Base-by-base conservation (phyloP, 2,797 vertebrate genomes). In the Parauchenoglanis punctatus region DNA sequence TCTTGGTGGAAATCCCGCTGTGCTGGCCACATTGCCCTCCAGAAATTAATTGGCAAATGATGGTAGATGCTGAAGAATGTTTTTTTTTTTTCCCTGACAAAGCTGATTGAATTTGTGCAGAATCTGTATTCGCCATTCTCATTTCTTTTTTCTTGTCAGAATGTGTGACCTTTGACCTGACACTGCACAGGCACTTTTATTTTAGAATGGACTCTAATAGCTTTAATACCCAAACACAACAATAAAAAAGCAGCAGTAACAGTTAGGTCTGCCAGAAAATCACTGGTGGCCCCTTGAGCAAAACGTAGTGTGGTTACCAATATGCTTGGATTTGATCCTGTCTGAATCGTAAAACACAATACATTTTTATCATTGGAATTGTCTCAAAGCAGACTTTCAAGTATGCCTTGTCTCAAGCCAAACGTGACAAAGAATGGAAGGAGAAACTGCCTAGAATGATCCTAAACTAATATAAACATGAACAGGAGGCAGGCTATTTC, bases 31-130 rank as follows among this genome's bases (percentile, higher is more conserved):
- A 78, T 92, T 90, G 92, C 75, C 91, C 93, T 92, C 85, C 85
- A 85, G 83, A 92, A 93, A 93, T 92, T 91, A 94, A 93, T 91
- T 90, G 88, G 86, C 88, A 92, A 92, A 92, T 92, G 92, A 92
- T 90, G 90, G 86, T 15, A n/a, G 49, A 89, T 87, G 90, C 75
- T 88, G 86, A 89, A 85, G 65, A 58, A 86, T 68, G 84, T 82
- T 84, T 49, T 31, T 89, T 91, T 88, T 88, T 80, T 68, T 23
- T 2, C 1, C 25, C 81, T 84, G 87, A 89, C 58, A 77, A 20
- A n/a, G 17, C 70, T 80, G 76, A 76, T 81, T 81, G 72, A 88
- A 61, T 72, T 78, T 78, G 77, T 52, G 52, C 20, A 12, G 28
- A 84, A 3, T 82, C 84, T 88, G 76, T 88, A 80, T 89, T 88